Base-by-base conservation (phyloP, 2,113 vertebrate species). In the Anarrhichthys ocellatus region DNA sequence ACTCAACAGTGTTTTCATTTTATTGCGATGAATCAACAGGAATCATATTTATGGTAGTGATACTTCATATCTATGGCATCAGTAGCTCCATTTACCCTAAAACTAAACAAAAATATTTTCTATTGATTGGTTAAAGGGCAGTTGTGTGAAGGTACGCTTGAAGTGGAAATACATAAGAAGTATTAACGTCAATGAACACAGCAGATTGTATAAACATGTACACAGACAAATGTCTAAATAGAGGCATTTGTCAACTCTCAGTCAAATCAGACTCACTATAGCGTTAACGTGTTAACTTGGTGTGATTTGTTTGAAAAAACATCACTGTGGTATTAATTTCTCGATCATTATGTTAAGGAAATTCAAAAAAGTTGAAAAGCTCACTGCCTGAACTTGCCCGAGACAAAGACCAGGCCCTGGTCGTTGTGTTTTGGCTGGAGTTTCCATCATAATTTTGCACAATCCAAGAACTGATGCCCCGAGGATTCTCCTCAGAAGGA, bases 371-470 rank as follows among this genome's bases (percentile, higher is more conserved):
- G 76, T 78, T 82, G 15, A 52, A 80, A 78, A 58, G 84, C 93
- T 93, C 91, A 94, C 94, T 91, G 86, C 68, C 66, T 91, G 88
- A 87, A 93, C 83, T 92, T 83, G 89, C 70, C 75, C 69, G 75
- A 80, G 88, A 73, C 71, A 87, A 72, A 72, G 79, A 90, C 85
- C 80, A 68, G 36, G 84, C 63, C 54, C 61, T 73, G 58, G 84
- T 62, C 32, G 65, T 52, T 67, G 54, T 82, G 54, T 82, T 90
- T 62, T 64, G 89, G 76, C 63, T 80, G 76, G 73, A 85, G 66
- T 66, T 81, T 50, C 56, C 50, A 1, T 88, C 79, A 77, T 63
- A 68, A 42, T 54, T 89, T 81, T 65, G 75, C 64, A 67, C 73
- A 74, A 75, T 76, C 65, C 46, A 83, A 73, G 77, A 84, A 68